These are phyloP conservation scores for Telmatherina bonti DNA, from an alignment of 2,797 vertebrate species.

Conservation along the genomic window DNA sequence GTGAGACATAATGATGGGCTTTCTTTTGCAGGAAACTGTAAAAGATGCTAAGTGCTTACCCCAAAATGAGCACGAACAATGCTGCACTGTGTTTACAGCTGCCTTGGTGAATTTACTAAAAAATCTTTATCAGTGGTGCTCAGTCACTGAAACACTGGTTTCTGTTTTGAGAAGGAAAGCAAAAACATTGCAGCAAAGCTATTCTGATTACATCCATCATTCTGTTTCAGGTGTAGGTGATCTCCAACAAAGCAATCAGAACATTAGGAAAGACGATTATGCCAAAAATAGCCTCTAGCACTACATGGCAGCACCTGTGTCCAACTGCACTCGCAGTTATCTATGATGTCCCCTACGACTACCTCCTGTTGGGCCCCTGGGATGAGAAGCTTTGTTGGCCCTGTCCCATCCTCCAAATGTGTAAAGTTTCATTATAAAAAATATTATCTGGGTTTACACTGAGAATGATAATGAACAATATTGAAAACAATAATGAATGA, in stretches of 20 bases:
- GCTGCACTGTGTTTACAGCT: constrained; percentile 62
- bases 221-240: constrained; percentile 6
- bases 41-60: constrained; percentile 64
- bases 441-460: too few relatives aligned
- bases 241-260: constrained; percentile 1
- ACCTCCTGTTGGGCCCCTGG: too few relatives aligned
- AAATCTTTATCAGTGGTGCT: constrained; percentile 23
- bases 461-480: too few relatives aligned
- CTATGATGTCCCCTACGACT: too few relatives aligned
- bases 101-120: constrained; percentile 33
- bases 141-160: constrained; percentile 33
- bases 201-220: constrained; percentile 9
- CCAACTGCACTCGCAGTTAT: too few relatives aligned
- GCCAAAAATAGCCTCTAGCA: constrained; percentile 14
- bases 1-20: constrained; percentile 67
- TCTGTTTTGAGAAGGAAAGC: constrained; percentile 40
- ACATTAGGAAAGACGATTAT: not conserved
- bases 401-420: too few relatives aligned
- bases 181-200: constrained; percentile 20
- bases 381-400: too few relatives aligned
- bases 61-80: constrained; percentile 70
- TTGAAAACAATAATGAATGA: too few relatives aligned
- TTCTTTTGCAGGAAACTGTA: constrained; percentile 59
- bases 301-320: too few relatives aligned
- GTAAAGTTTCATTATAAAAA: too few relatives aligned